phyloP scores from a whole-genome alignment of 2,888 invertebrate species.

The Patella depressa region DNA sequence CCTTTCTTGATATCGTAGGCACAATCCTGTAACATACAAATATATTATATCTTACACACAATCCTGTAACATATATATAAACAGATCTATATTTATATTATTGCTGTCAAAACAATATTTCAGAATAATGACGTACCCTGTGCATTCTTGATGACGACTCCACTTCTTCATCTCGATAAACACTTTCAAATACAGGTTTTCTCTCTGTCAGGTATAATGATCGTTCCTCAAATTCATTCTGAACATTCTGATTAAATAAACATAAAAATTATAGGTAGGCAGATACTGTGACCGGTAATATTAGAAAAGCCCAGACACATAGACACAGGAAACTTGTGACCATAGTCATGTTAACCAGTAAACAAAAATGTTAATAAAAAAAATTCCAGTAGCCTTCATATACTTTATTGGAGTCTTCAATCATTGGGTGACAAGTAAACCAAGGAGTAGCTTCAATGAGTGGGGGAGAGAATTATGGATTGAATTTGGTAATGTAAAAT shows the following conservation, averaged over 20 bases:
- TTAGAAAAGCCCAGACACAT: too few relatives aligned
- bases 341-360: too few relatives aligned
- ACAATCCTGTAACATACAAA: conserved; percentile 55
- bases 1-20: conserved; percentile 59
- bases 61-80: conserved; percentile 47
- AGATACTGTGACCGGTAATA: neutral
- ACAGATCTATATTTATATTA: neutral
- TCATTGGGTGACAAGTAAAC: too few relatives aligned
- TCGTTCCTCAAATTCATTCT: conserved; percentile 60
- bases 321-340: too few relatives aligned
- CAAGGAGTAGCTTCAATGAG: too few relatives aligned
- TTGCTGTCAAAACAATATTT: too few relatives aligned
- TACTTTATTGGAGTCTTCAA: too few relatives aligned
- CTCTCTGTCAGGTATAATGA: conserved; percentile 55
- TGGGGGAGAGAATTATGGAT: too few relatives aligned
- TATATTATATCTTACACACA: conserved; percentile 57
- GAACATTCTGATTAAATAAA: conserved; percentile 51
- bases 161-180: conserved; percentile 53
- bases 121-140: conserved; percentile 38
- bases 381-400: too few relatives aligned
- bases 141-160: conserved; percentile 55
- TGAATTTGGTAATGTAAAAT: too few relatives aligned
- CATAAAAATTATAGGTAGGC: neutral
- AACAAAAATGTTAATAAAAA: too few relatives aligned
- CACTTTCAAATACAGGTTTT: conserved; percentile 57